Evolutionary conservation across 2,113 vertebrate genomes (phyloP).

Genomic region (Boleophthalmus pectinirostris): DNA sequence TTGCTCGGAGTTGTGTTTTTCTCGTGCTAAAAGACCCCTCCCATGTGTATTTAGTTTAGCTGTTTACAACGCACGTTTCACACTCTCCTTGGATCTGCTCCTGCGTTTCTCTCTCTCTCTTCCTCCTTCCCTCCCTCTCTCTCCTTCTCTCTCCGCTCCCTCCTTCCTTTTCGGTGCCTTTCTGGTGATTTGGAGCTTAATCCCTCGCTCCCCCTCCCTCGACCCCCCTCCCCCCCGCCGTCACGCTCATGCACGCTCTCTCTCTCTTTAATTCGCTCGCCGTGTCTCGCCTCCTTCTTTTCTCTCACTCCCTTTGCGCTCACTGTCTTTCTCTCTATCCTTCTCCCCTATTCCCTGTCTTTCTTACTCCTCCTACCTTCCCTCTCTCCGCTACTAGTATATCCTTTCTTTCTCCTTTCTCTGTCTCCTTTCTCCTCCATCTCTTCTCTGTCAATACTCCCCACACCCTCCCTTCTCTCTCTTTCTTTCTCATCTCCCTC

Average conservation of each 20-base stretch:
- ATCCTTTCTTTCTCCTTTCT: too few relatives aligned
- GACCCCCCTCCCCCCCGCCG: constrained; percentile 27
- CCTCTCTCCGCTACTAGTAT: not conserved
- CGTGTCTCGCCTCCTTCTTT: not conserved
- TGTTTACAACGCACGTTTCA: not conserved
- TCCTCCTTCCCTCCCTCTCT: too few relatives aligned
- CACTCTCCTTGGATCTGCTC: constrained; percentile 1
- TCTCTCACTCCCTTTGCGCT: not conserved
- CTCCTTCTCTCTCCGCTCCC: constrained; percentile 1
- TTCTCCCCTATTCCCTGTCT: too few relatives aligned
- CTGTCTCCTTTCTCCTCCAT: not conserved
- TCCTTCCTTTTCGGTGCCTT: constrained; percentile 60
- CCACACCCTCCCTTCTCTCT: not conserved
- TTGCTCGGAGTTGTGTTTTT: not conserved
- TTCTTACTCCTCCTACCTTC: not conserved
- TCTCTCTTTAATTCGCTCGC: constrained; percentile 18
- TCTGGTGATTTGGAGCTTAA: constrained; percentile 77
- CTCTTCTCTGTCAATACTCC: not conserved
- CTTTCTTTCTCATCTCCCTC: too few relatives aligned
- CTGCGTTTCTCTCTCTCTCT: not conserved
- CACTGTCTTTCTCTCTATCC: not conserved
- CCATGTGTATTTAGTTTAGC: not conserved
- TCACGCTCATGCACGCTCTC: constrained; percentile 53
- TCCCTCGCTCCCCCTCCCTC: constrained; percentile 43
- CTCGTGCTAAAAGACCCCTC: not conserved